A percentile compares a stretch with the other conserved stretches of the same genome.
Evolutionary conservation across 2,113 vertebrate species (phyloP).

Genomic region (Psophia crepitans): DNA sequence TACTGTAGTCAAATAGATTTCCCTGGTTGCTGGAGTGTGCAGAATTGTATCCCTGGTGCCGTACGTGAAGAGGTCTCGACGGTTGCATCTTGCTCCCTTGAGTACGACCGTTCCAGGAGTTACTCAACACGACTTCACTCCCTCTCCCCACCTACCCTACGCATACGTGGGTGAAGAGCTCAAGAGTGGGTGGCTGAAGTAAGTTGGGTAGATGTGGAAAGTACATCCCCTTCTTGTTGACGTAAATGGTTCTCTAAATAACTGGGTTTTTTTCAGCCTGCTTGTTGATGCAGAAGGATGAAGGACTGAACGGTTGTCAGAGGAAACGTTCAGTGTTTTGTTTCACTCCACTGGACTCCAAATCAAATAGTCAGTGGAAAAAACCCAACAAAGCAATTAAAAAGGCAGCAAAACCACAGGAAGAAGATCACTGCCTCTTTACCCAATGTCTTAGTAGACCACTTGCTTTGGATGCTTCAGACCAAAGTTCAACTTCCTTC

Average conservation of each 20-base stretch:
- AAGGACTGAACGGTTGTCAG: neutral
- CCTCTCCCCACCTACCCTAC: neutral
- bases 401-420: neutral
- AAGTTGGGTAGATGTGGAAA: neutral
- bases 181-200: neutral
- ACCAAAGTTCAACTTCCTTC: neutral
- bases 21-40: neutral
- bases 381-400: neutral
- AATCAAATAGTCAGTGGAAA: neutral
- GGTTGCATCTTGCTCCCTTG: neutral
- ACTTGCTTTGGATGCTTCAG: neutral
- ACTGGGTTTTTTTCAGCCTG: neutral
- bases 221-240: neutral
- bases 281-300: neutral
- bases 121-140: no score
- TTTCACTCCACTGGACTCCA: neutral
- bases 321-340: fast-evolving
- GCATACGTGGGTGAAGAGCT: fast-evolving
- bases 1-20: neutral
- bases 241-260: fast-evolving
- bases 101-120: fast-evolving
- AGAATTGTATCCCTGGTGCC: neutral
- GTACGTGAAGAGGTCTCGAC: neutral
- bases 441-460: neutral
- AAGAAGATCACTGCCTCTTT: neutral